Base-by-base conservation (phyloP, 2,797 vertebrate genomes). In the Spea hammondii region DNA sequence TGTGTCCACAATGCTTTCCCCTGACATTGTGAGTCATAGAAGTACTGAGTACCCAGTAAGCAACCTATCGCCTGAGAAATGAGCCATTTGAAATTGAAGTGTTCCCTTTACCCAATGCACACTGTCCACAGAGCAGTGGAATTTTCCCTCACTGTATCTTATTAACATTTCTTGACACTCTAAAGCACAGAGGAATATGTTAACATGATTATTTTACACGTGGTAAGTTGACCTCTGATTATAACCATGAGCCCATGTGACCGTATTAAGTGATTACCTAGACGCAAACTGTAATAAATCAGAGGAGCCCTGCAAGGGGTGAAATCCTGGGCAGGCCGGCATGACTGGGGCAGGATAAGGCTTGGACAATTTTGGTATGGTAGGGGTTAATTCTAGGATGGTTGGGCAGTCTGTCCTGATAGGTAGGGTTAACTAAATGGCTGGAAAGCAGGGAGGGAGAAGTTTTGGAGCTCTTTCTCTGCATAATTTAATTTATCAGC, bases 61-160 rank as follows among this genome's bases (percentile, higher is more conserved):
- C 75, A 78, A 78, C 75, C 80, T 77, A 77, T 82, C 12, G 80
- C 54, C 75, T 64, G 70, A 78, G 80, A 76, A 82, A 82, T 78
- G 71, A 82, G 80, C 80, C 80, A 70, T 74, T 82, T 70, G 65
- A 82, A 78, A 82, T 77, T 77, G 55, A 82, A 82, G 80, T 74
- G 80, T 67, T 73, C 74, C 78, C 65, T 82, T 82, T 82, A 77
- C 70, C 69, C 69, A 47, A 45, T 47, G 67, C 48, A 67, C 54
- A 77, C 62, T 72, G 79, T 32, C 49, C 74, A 69, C 74, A 11
- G 48, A 69, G 69, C 55, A 62, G 55, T 54, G 70, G 44, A 74
- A 82, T 74, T 74, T 78, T 62, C 54, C 72, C 55, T 4, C 65
- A 65, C 12, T 74, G 75, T 44, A 76, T 74, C 67, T 48, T 71